Evolutionary conservation across 1,140 invertebrate genomes (phyloP), one percentile per base, ranked within the genome.

Genomic region (Drosophila eugracilis): DNA sequence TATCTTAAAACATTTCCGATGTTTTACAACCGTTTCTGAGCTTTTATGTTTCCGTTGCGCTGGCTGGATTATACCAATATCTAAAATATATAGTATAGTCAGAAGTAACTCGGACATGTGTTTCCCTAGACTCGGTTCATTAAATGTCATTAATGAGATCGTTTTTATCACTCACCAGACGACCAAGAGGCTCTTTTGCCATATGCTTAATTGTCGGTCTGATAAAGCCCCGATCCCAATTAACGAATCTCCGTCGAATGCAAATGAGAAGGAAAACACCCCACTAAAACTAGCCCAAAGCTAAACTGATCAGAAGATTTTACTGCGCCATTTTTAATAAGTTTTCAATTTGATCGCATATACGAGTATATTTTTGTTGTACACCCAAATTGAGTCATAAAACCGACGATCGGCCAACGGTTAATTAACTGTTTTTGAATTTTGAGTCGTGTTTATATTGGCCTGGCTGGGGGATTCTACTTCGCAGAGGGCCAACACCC

Each of bases 361-460:
- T n/a, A n/a, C n/a, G n/a, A n/a, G 75, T 67, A 78, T 84, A 76
- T 73, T 77, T 84, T 73, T 75, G 52, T 76, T 60, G 49, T 60
- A 86, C 83, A 42, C 65, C 57, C 47, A 83, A 83, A 86, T 86
- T 78, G 75, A 86, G 83, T 45, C 71, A 86, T 86, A 86, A 86
- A 85, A 83, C 45, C 60, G 65, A 88, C n/a, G 21, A 44, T 45
- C 12, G 28, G 21, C 36, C 44, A 62, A 42, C 78, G 63, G 73
- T 78, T 86, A 86, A 86, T 86, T 78, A 86, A 69, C 52, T 74
- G 71, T 79, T 72, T 75, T 85, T 65, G 54, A 60, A 71, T 80
- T 77, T 12, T 24, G 60, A 5, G 7, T 39, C 30, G 60, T 17
- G 12, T 67, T 52, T 66, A 66, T 67, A 52, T 67, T 53, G 52